These are phyloP conservation scores for Vicugna pacos DNA, from an alignment of 2,113 vertebrate genomes.

Conservation along the genomic window DNA sequence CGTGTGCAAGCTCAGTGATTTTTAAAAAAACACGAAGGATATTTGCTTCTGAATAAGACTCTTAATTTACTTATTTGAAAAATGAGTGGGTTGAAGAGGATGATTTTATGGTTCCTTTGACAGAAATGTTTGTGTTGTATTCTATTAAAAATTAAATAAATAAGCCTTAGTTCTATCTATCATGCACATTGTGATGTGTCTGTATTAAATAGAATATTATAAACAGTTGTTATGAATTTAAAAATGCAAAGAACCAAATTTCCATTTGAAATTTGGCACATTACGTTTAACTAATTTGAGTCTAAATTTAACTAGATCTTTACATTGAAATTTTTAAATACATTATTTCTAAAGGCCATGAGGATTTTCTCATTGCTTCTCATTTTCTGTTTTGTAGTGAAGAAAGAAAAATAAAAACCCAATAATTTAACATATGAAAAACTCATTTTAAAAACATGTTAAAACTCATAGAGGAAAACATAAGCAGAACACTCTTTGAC, in stretches of 20 bases:
- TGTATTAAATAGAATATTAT: slow-evolving; percentile 7
- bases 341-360: slow-evolving; percentile 30
- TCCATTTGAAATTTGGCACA: slow-evolving; percentile 57
- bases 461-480: neutral
- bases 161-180: slow-evolving; percentile 6
- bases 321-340: slow-evolving; percentile 17
- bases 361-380: slow-evolving; percentile 27
- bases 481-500: neutral
- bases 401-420: neutral
- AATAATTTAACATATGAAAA: slow-evolving; percentile 32
- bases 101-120: slow-evolving; percentile 47
- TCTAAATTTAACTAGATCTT: slow-evolving; percentile 56
- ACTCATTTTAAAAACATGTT: neutral
- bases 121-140: slow-evolving; percentile 27
- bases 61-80: slow-evolving; percentile 55
- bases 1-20: neutral
- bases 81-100: slow-evolving; percentile 36
- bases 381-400: slow-evolving; percentile 58
- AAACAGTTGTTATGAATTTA: slow-evolving; percentile 21
- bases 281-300: slow-evolving; percentile 44
- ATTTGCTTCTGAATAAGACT: slow-evolving; percentile 20
- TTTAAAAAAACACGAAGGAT: neutral
- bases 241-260: slow-evolving; percentile 58
- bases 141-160: slow-evolving; percentile 52
- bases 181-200: neutral